A percentile compares a stretch with the other conserved stretches of the same genome.
phyloP scores from a whole-genome alignment of 92 coral and sea anemone species.

The Palythoa grandis region DNA sequence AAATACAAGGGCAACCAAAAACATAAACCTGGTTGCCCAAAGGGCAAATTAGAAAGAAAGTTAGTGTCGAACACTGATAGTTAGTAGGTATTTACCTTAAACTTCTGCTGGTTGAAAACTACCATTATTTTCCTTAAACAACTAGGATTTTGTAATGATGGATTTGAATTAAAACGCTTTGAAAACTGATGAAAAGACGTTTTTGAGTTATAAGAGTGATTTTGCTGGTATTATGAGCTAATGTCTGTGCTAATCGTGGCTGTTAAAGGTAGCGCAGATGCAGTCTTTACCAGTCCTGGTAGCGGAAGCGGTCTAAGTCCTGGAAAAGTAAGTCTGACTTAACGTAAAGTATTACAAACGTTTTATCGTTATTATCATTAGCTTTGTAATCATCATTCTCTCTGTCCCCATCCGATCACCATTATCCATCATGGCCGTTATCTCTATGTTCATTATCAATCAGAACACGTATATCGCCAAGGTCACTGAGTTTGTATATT shows the following conservation, averaged over 20 bases:
- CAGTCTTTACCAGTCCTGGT: conserved; percentile 20
- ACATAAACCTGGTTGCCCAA: no score
- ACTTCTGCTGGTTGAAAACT: no score
- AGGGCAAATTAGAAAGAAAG: no score
- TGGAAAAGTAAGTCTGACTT: conserved; percentile 23
- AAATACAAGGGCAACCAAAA: no score
- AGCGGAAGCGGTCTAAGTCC: conserved; percentile 42
- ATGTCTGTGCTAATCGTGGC: neutral
- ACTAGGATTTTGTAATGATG: no score
- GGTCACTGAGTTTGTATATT: no score
- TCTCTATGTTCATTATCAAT: neutral
- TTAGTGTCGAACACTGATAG: no score
- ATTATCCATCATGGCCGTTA: neutral
- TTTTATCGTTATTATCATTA: neutral
- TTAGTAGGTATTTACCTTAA: no score
- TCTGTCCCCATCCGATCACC: neutral
- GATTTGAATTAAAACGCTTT: no score
- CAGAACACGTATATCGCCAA: no score
- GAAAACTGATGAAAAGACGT: no score
- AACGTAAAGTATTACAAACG: neutral
- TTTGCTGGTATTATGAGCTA: neutral
- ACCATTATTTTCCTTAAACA: no score
- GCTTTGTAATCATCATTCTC: neutral
- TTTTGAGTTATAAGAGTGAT: neutral
- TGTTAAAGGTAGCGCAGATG: conserved; percentile 20